Percentiles rank a stretch among this genome's conserved stretches.
These are phyloP conservation scores for Talpa occidentalis DNA, from an alignment of 2,113 vertebrate genomes.

Conservation along the genomic window DNA sequence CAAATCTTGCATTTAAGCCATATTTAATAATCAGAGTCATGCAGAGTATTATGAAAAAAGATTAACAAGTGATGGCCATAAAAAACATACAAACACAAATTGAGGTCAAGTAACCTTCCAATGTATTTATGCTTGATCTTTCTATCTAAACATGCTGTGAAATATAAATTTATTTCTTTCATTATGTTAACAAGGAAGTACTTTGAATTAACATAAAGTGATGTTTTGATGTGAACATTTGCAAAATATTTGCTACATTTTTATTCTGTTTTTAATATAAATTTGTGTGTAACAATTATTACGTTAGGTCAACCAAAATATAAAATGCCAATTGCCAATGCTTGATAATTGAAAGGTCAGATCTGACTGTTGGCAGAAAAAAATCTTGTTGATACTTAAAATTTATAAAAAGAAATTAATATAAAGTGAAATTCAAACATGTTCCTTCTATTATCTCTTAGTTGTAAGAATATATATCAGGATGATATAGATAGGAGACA, in stretches of 20 bases:
- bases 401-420: not conserved
- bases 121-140: constrained; percentile 49
- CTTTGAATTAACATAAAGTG: constrained; percentile 1
- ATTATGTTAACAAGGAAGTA: not conserved
- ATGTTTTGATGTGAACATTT: constrained; percentile 3
- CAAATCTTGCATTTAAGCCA: not conserved
- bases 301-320: constrained; percentile 30
- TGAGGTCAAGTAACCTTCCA: constrained; percentile 43
- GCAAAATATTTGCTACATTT: not conserved
- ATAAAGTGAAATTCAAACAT: not conserved
- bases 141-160: constrained; percentile 76
- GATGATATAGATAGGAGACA: constrained; percentile 73
- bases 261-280: not conserved
- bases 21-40: constrained; percentile 76
- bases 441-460: not conserved
- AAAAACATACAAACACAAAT: constrained; percentile 71
- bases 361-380: constrained; percentile 2
- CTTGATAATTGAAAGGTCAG: not conserved
- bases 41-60: constrained; percentile 74
- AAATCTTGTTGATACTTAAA: not conserved
- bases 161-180: constrained; percentile 18
- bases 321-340: not conserved
- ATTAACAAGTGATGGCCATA: constrained; percentile 73
- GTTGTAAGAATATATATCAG: constrained; percentile 12
- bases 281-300: not conserved